These are phyloP conservation scores for Noctua janthina DNA, from an alignment of 2,888 invertebrate species.

Conservation along the genomic window DNA sequence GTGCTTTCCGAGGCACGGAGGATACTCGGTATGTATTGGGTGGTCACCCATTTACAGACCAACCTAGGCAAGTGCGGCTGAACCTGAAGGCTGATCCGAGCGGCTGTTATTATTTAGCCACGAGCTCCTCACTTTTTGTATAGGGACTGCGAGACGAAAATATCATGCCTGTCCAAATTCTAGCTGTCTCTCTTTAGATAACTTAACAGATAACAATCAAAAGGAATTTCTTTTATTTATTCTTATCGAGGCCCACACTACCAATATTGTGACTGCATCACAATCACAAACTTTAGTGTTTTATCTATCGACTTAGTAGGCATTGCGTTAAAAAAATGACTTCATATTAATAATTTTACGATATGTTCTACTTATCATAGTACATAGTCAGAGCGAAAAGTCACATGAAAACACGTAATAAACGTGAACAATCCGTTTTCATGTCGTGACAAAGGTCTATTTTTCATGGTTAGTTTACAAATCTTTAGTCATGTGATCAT, in stretches of 20 bases:
- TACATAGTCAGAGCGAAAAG: slow-evolving; percentile 16
- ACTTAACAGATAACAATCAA: slow-evolving; percentile 41
- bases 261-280: slow-evolving; percentile 39
- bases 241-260: slow-evolving; percentile 48
- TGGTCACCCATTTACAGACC: no score
- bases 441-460: slow-evolving; percentile 50
- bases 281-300: slow-evolving; percentile 19
- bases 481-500: slow-evolving; percentile 45
- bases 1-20: no score
- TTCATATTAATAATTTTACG: slow-evolving; percentile 17
- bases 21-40: no score
- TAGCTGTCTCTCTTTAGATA: slow-evolving; percentile 29
- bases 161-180: not conserved
- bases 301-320: slow-evolving; percentile 5
- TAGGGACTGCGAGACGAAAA: not conserved
- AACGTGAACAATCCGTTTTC: slow-evolving; percentile 41
- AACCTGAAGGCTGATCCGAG: no score
- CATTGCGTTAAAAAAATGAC: slow-evolving; percentile 9
- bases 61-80: no score
- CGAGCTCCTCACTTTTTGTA: not conserved
- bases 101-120: no score
- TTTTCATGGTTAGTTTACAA: slow-evolving; percentile 49
- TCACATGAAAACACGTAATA: slow-evolving; percentile 53
- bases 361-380: slow-evolving; percentile 8
- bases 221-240: slow-evolving; percentile 40